Base-by-base conservation (phyloP, 92 coral and sea anemone species). In the Scolanthus callimorphus region DNA sequence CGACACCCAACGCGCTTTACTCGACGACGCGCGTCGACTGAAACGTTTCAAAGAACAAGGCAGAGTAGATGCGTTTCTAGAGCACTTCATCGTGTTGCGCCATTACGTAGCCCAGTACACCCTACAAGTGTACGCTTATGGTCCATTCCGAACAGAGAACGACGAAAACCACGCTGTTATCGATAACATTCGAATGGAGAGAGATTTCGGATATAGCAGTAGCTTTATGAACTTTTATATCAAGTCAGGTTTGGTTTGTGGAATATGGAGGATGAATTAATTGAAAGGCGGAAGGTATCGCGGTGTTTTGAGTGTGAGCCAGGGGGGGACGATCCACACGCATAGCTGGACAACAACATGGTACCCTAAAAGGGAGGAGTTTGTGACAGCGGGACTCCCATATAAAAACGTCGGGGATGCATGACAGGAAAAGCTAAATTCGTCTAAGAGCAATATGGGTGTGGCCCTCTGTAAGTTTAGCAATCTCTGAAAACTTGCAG, bases 61-160 rank as follows among this genome's bases (percentile, higher is more conserved):
- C 17, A 4, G 3, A 26, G 38, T 27, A 11, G 91, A 79, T 8
- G 61, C 74, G 41, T 79, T 80, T 58, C 73, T 90, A 1, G 57
- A 71, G 25, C 85, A 86, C 46, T 90, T 60, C 43, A 75, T 86
- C 20, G 50, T 62, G 12, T 63, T 90, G 38, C 95, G 85, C 0
- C 97, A 90, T 63, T 80, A 84, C 39, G 79, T 90, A 12, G 69
- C 95, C 29, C 85, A 86, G 55, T 90, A 90, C 24, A 60, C 60
- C 21, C 66, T 90, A 15, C 97, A 90, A 38, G 90, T 90, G 8
- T 64, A 74, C 28, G 97, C 95, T 19, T 90, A 86, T 67, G 97
- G 97, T 2, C 97, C 97, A 27, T 90, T 86, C 31, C 74, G 95
- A 31, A 73, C 81, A 4, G 17, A 50, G 1, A 25, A 49, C 17